A percentile compares a stretch with the other conserved stretches of the same genome.
Conservation (phyloP, 2,888 invertebrate genomes). For the Lepeophtheirus nordmannii region DNA sequence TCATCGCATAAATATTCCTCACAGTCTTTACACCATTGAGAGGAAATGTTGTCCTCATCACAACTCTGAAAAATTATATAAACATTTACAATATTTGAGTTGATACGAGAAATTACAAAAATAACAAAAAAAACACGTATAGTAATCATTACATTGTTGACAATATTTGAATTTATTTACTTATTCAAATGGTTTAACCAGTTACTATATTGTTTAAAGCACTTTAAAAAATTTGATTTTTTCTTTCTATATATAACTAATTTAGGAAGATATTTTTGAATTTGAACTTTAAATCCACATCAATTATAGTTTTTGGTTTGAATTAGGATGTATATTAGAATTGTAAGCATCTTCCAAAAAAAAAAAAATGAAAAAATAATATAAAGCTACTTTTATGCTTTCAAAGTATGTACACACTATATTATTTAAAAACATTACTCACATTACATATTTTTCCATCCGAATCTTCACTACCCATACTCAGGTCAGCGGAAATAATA, state of each 20-base stretch:
- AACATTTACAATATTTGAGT: not conserved
- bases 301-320: no score
- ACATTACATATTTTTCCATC: not conserved
- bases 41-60: slow-evolving; percentile 34
- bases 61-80: slow-evolving; percentile 30
- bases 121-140: not conserved
- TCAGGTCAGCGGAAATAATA: not conserved
- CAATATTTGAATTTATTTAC: no score
- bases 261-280: no score
- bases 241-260: no score
- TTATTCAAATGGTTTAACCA: not conserved
- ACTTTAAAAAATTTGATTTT: no score
- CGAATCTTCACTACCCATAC: not conserved
- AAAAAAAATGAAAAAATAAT: no score
- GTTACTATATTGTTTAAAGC: not conserved
- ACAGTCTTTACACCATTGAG: slow-evolving; percentile 36
- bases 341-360: no score
- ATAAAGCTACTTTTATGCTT: not conserved
- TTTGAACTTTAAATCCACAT: no score
- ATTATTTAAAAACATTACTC: not conserved
- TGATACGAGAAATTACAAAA: not conserved
- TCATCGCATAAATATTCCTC: slow-evolving; percentile 37
- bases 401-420: not conserved
- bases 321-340: no score
- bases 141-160: no score